Base-by-base conservation (phyloP, 2,113 vertebrate genomes). In the Xiphorhynchus elegans region DNA sequence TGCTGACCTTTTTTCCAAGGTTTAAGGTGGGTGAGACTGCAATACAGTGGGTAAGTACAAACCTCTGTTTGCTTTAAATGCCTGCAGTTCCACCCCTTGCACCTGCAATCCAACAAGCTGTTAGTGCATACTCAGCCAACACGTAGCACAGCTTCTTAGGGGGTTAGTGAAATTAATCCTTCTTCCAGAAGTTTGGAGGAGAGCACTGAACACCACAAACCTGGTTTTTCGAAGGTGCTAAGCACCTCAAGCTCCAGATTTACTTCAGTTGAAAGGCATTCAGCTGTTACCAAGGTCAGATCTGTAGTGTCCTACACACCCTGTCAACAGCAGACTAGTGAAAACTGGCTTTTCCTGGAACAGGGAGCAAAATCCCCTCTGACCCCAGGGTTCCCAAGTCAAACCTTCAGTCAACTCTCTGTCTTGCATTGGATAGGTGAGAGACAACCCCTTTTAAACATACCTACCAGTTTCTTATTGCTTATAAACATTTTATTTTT, bases 1-100 rank as follows among this genome's bases (percentile, higher is more conserved):
- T 96, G 82, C 98, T 99, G 95, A 99, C 96, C 95, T 99, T 99
- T 97, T 98, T 99, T 18, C 99, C 99, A 69, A 99, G 98, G 95
- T 99, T 98, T 92, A 99, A 97, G 78, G 96, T 98, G 44, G 96
- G 80, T 60, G 96, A 95, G 78, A 97, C 99, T 99, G 97, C 42
- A 97, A 96, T 78, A 89, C 86, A 91, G 91, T 31, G 90, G 46
- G 79, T 87, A 52, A 87, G 62, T 42, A 75, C 56, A 84, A 92
- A 67, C 62, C 42, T 60, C 67, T 82, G 53, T 20, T 90, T 95
- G 87, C 80, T 70, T 86, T 25, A 31, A 90, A 19, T 47, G 29
- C 18, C 58, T 84, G n/a, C 15, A 49, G 44, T 25, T 53, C 28
- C 44, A 31, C 44, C 52, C 15, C 14, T 68, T 80, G 23, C 24